A percentile compares a stretch with the other conserved stretches of the same genome.
phyloP scores from a whole-genome alignment of 2,888 invertebrate species.

The Ochropleura plecta region DNA sequence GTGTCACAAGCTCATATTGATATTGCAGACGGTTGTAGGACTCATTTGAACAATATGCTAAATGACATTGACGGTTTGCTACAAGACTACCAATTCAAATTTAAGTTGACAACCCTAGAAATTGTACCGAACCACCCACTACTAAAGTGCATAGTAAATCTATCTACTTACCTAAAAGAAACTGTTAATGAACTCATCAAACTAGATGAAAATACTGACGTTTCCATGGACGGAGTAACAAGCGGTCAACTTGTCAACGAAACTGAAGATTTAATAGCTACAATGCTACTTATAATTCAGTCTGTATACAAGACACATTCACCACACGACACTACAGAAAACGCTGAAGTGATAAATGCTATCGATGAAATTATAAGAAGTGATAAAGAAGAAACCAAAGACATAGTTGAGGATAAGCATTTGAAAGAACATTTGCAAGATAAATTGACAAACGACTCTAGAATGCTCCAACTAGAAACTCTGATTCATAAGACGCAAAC shows the following conservation, averaged over 20 bases:
- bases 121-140: slow-evolving; percentile 78
- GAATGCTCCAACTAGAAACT: slow-evolving; percentile 89
- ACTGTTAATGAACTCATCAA: slow-evolving; percentile 71
- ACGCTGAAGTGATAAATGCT: slow-evolving; percentile 79
- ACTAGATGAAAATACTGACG: slow-evolving; percentile 72
- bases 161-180: slow-evolving; percentile 75
- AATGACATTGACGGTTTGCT: slow-evolving; percentile 75
- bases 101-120: slow-evolving; percentile 71
- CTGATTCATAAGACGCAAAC: slow-evolving; percentile 82
- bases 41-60: slow-evolving; percentile 75
- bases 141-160: slow-evolving; percentile 76
- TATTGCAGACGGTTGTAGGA: slow-evolving; percentile 76
- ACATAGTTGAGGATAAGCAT: slow-evolving; percentile 91
- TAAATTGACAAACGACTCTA: slow-evolving; percentile 91
- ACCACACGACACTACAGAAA: slow-evolving; percentile 72
- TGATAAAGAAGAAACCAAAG: slow-evolving; percentile 85
- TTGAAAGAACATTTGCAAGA: slow-evolving; percentile 92
- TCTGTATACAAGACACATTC: slow-evolving; percentile 86
- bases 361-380: slow-evolving; percentile 83
- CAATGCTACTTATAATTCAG: slow-evolving; percentile 79
- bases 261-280: slow-evolving; percentile 83
- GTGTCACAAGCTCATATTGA: slow-evolving; percentile 84
- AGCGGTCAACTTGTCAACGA: slow-evolving; percentile 70
- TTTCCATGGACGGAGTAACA: slow-evolving; percentile 72
- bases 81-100: slow-evolving; percentile 77